A percentile compares a stretch with the other conserved stretches of the same genome.
These are phyloP conservation scores for Exocentrus adspersus DNA, from an alignment of 2,888 invertebrate species.

Conservation along the genomic window DNA sequence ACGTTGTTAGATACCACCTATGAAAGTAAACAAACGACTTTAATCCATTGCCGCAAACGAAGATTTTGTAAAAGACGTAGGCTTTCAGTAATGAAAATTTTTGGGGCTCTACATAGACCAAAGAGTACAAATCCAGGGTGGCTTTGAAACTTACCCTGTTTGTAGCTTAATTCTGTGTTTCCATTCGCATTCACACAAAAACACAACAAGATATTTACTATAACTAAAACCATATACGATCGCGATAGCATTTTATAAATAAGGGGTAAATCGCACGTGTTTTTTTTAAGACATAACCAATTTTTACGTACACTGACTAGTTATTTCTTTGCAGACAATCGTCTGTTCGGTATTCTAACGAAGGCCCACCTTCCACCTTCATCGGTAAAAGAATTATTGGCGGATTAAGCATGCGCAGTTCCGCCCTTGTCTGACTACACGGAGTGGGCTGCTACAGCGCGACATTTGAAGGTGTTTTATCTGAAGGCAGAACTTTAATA, in stretches of 20 bases:
- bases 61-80: background rate
- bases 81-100: slow-evolving; percentile 9
- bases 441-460: slow-evolving; percentile 44
- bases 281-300: slow-evolving; percentile 57
- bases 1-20: slow-evolving; percentile 33
- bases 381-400: slow-evolving; percentile 43
- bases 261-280: slow-evolving; percentile 50
- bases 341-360: slow-evolving; percentile 49
- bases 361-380: slow-evolving; percentile 54
- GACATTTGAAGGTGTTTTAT: slow-evolving; percentile 45
- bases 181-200: slow-evolving; percentile 54
- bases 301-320: slow-evolving; percentile 47
- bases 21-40: slow-evolving; percentile 37
- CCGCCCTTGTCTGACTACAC: slow-evolving; percentile 48
- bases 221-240: slow-evolving; percentile 48
- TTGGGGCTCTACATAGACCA: background rate
- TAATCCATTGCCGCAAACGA: background rate
- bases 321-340: slow-evolving; percentile 52
- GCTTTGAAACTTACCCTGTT: slow-evolving; percentile 51
- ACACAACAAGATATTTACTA: slow-evolving; percentile 53
- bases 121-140: background rate
- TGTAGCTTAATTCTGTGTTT: slow-evolving; percentile 51
- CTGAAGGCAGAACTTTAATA: too few relatives aligned
- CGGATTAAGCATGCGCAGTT: slow-evolving; percentile 50
- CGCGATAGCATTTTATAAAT: slow-evolving; percentile 51